phyloP scores from a whole-genome alignment of 1,140 invertebrate species.

The Luehdorfia chinensis region DNA sequence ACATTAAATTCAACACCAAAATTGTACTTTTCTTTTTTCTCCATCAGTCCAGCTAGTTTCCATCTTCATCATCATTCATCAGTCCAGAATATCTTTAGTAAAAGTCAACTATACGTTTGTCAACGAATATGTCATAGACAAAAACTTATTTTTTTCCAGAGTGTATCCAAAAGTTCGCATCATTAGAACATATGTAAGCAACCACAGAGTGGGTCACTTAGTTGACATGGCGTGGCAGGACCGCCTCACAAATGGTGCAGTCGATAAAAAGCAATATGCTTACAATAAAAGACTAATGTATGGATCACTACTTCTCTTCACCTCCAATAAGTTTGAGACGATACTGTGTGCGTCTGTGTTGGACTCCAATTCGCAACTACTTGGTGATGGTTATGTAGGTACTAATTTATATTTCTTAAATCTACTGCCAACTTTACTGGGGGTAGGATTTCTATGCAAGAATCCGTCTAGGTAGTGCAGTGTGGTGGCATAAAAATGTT shows the following conservation, averaged over 20 bases:
- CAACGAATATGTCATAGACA: no score
- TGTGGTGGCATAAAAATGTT: no score
- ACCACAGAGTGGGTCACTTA: slow-evolving; percentile 56
- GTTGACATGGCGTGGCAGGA: slow-evolving; percentile 53
- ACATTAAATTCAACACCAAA: no score
- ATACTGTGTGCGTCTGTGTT: slow-evolving; percentile 84
- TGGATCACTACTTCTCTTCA: slow-evolving; percentile 85
- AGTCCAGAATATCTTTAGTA: no score
- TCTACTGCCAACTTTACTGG: no score
- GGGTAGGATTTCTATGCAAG: no score
- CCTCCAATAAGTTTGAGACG: slow-evolving; percentile 81
- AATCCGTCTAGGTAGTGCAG: no score
- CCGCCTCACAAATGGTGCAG: slow-evolving; percentile 20
- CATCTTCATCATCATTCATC: no score
- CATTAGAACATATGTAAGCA: slow-evolving; percentile 44
- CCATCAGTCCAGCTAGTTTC: no score
- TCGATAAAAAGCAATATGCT: slow-evolving; percentile 39
- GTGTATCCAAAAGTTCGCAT: slow-evolving; percentile 57
- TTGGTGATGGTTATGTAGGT: slow-evolving; percentile 58
- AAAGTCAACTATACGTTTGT: no score
- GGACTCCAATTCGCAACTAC: slow-evolving; percentile 73
- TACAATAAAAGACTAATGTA: slow-evolving; percentile 79
- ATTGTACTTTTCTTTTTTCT: no score
- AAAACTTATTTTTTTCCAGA: slow-evolving; percentile 29
- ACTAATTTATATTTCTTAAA: no score